Percentiles rank a stretch among this genome's conserved stretches.
These are phyloP conservation scores for Ditylenchus dipsaci DNA, from an alignment of 1,140 invertebrate species.

Conservation along the genomic window DNA sequence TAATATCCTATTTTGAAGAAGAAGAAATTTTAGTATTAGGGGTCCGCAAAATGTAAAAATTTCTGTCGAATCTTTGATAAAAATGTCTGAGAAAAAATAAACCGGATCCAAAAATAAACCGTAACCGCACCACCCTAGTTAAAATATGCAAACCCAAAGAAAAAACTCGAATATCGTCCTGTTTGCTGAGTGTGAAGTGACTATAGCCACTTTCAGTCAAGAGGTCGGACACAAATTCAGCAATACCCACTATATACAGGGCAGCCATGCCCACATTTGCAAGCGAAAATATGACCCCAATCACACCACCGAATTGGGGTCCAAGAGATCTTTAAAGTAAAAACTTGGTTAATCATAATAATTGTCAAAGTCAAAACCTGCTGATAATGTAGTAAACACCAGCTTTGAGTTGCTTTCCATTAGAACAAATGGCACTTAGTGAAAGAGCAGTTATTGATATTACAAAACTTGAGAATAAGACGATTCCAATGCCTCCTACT, in stretches of 20 bases:
- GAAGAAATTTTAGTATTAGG: too few relatives aligned
- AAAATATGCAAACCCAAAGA: conserved; percentile 1
- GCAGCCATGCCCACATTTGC: conserved; percentile 93
- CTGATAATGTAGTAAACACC: conserved; percentile 22
- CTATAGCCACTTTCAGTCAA: conserved; percentile 11
- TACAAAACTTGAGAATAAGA: conserved; percentile 21
- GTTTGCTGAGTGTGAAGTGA: conserved; percentile 7
- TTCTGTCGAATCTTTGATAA: too few relatives aligned
- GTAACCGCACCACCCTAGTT: too few relatives aligned
- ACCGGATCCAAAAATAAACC: too few relatives aligned
- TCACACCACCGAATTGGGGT: conserved; percentile 92
- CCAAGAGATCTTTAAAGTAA: conserved; percentile 91
- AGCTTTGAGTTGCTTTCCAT: conserved; percentile 13
- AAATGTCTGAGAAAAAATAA: too few relatives aligned
- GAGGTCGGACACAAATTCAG: conserved; percentile 22
- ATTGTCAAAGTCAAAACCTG: not conserved
- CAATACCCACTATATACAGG: conserved; percentile 70
- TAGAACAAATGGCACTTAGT: conserved; percentile 20
- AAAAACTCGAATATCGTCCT: conserved; percentile 28
- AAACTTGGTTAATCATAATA: conserved; percentile 2
- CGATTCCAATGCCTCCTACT: conserved; percentile 19
- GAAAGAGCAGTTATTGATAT: conserved; percentile 19
- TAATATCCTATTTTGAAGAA: too few relatives aligned
- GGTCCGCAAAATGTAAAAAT: too few relatives aligned
- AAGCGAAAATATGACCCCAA: conserved; percentile 95